Conservation (phyloP, 1,140 invertebrate species). For the Choristoneura fumiferana region DNA sequence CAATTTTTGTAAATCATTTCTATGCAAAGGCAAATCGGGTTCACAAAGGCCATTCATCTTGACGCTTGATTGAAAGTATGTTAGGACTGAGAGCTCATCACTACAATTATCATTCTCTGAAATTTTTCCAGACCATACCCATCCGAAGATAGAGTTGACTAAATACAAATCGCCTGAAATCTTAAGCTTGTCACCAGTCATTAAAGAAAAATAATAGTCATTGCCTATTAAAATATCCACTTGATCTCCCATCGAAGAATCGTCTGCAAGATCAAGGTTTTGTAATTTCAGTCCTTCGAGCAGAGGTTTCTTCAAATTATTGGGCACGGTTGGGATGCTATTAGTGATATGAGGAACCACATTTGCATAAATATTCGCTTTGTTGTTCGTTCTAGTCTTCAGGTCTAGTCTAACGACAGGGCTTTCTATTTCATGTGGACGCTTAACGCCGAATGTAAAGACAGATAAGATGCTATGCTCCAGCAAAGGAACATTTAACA, state of each 20-base stretch:
- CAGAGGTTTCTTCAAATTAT: background rate
- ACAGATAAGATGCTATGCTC: slow-evolving; percentile 4
- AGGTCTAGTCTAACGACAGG: background rate
- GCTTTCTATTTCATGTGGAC: slow-evolving; percentile 11
- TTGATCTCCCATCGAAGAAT: slow-evolving; percentile 1
- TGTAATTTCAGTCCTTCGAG: background rate
- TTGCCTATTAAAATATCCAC: slow-evolving; percentile 21
- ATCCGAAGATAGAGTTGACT: slow-evolving; percentile 5
- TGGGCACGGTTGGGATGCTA: background rate
- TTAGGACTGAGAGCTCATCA: background rate
- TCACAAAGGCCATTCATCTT: background rate
- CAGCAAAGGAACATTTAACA: background rate
- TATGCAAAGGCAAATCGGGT: background rate
- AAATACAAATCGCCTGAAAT: slow-evolving; percentile 5
- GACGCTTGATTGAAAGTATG: background rate
- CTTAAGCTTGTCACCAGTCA: background rate
- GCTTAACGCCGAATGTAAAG: background rate
- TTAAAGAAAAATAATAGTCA: slow-evolving; percentile 18
- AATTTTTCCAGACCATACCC: background rate
- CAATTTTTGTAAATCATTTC: background rate
- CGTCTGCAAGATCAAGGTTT: background rate
- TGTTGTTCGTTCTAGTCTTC: background rate
- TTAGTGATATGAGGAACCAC: slow-evolving; percentile 6
- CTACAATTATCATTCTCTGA: background rate
- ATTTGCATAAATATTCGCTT: slow-evolving; percentile 1